Evolutionary conservation across 92 coral and sea anemone genomes (phyloP), one percentile per base, ranked within the genome.

Genomic region (Porites evermanni): DNA sequence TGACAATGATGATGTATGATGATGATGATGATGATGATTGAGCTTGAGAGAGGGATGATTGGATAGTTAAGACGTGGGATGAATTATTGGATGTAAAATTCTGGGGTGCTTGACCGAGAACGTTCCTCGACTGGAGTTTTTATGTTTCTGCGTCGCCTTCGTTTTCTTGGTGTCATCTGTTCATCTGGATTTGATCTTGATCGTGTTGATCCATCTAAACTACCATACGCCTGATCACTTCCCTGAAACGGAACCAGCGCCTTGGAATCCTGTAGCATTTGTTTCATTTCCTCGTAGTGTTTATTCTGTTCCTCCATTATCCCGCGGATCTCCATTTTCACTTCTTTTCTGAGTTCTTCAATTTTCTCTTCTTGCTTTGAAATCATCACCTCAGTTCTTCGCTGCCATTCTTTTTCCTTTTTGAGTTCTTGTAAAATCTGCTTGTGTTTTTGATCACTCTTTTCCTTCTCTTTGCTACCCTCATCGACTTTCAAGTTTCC

Each of bases 251-350:
- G 86, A 8, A 87, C 66, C 56, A 75, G 14, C n/a, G 75, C 68
- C 56, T 77, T 76, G 61, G 88, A 85, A 68, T 70, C 79, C 18
- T 76, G 69, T 7, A 85, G 18, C 59, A 84, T 88, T 66, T 89
- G 86, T 82, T 92, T 92, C 53, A 97, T 89, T 58, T 97, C 97
- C 66, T 93, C 93, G 26, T 93, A 91, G 71, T 97, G 90, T 74
- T 80, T 92, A 73, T 88, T 87, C 73, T 91, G 96, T 70, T 95
- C 97, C 12, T 91, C 91, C 64, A 97, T 88, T 12, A 96, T 86
- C 20, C 89, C 85, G 13, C 92, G 81, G 6, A 93, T 94, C 68
- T 97, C 98, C 4, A 81, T 87, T 79, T 88, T 94, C 51, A 97
- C 86, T 50, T 89, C 95, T 53, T 92, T 81, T 13, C 97, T 86